Evolutionary conservation across 2,797 vertebrate genomes (phyloP), one percentile per base, ranked within the genome.

Genomic region (Chromobotia macracanthus): DNA sequence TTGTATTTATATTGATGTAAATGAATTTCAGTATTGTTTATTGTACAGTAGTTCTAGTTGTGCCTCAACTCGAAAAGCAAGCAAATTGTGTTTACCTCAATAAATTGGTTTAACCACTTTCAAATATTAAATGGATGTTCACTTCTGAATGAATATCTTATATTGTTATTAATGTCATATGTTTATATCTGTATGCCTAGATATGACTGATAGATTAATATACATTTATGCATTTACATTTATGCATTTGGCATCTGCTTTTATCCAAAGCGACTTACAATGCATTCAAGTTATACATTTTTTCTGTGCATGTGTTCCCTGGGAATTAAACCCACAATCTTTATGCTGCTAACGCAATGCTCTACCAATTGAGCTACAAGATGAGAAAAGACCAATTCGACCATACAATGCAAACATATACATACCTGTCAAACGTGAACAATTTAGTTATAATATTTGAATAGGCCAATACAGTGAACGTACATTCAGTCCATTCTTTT

Each of bases 401-500:
- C 81, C 83, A 84, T 80, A 73, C 41, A 71, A 83, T 86, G 81
- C 83, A 79, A 85, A 86, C 84, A 90, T 90, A 41, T 41, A 85
- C 89, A 18, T 51, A 51, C 1, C 13, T 10, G 35, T 72, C 76
- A 86, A 83, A 61, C 75, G 65, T 81, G 41, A 74, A 63, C 35
- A 76, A 85, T 89, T 82, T 83, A 86, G 88, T 90, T 84, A 82
- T 41, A 75, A 75, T 55, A 82, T 88, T 85, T 83, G 78, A 91
- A 83, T 86, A 80, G 80, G 70, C 72, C 85, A 80, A 10, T 86
- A 73, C 82, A 82, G 86, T 63, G 76, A 72, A 76, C 56, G 87
- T 84, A 88, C 89, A 88, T 87, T 82, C 21, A 75, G 44, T 12
- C 79, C 72, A 78, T 87, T 91, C 84, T 85, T 82, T 60, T 65